A percentile compares a stretch with the other conserved stretches of the same genome.
These are phyloP conservation scores for Pseudochromis fuscus DNA, from an alignment of 2,797 vertebrate genomes.

Conservation along the genomic window DNA sequence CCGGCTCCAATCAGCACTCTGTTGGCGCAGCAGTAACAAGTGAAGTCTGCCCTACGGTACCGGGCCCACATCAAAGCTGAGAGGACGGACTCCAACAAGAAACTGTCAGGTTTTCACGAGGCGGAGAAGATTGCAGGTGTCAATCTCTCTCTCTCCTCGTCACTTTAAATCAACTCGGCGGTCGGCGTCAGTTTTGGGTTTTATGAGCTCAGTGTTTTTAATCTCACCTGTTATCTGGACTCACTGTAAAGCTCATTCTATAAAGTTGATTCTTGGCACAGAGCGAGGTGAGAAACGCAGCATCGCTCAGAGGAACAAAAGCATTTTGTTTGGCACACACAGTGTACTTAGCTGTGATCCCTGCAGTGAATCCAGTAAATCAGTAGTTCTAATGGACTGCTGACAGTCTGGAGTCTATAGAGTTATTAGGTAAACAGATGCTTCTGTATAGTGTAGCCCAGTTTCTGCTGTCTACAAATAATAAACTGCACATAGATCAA, in stretches of 20 bases:
- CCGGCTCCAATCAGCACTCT: constrained; percentile 48
- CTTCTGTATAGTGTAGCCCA: not conserved
- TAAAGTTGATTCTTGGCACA: constrained; percentile 52
- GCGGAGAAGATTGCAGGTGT: constrained; percentile 21
- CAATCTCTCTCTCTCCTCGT: constrained; percentile 34
- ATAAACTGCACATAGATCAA: too few species aligned
- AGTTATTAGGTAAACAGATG: constrained; percentile 2
- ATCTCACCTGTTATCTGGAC: constrained; percentile 46
- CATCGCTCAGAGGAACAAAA: constrained; percentile 50
- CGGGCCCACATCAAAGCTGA: constrained; percentile 59
- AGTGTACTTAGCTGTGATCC: constrained; percentile 38
- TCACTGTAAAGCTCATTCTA: constrained; percentile 21
- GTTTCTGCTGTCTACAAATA: not conserved
- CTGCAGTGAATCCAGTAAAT: constrained; percentile 52
- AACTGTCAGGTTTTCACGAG: constrained; percentile 33
- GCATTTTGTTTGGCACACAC: constrained; percentile 56
- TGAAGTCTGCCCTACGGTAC: constrained; percentile 42
- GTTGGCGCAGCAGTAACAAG: constrained; percentile 49
- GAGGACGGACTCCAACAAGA: constrained; percentile 11
- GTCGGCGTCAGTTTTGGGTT: constrained; percentile 31
- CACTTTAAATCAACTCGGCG: constrained; percentile 44
- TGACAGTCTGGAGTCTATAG: constrained; percentile 8
- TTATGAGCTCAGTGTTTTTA: constrained; percentile 45
- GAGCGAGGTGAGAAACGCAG: constrained; percentile 26
- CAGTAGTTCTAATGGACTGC: constrained; percentile 40